A percentile compares a stretch with the other conserved stretches of the same genome.
Conservation (phyloP, 2,888 invertebrate genomes). For the Diarsia rubi region DNA sequence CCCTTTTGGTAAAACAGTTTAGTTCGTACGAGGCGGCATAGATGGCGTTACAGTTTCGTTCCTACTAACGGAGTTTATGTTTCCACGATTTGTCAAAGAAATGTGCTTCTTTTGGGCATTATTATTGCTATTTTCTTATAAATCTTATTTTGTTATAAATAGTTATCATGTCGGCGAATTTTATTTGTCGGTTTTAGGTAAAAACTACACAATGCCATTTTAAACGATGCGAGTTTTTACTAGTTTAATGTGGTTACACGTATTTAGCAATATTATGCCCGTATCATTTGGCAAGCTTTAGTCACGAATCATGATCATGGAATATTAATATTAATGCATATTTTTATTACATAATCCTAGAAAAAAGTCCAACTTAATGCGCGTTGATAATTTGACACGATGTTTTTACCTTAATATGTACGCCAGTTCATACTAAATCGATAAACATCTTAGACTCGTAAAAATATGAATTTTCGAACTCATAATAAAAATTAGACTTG, state of each 20-base stretch:
- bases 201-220: constrained; percentile 32
- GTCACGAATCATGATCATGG: constrained; percentile 65
- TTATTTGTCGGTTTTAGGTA: neutral
- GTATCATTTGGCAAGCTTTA: constrained; percentile 59
- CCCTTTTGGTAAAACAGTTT: neutral
- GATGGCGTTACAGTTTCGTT: neutral
- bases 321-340: constrained; percentile 64
- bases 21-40: neutral
- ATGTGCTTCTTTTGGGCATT: neutral
- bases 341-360: constrained; percentile 58
- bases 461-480: constrained; percentile 69
- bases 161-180: neutral
- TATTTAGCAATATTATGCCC: constrained; percentile 51
- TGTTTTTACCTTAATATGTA: constrained; percentile 63
- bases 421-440: constrained; percentile 67
- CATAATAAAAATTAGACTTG: constrained; percentile 76
- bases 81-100: neutral
- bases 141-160: neutral
- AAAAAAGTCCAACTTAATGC: constrained; percentile 53
- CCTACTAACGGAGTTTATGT: neutral
- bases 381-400: constrained; percentile 61
- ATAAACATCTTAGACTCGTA: constrained; percentile 70
- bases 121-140: neutral
- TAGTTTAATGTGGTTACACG: constrained; percentile 16
- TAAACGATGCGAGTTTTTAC: constrained; percentile 24